phyloP scores from a whole-genome alignment of 2,797 vertebrate genomes.

The Spondyliosoma cantharus region DNA sequence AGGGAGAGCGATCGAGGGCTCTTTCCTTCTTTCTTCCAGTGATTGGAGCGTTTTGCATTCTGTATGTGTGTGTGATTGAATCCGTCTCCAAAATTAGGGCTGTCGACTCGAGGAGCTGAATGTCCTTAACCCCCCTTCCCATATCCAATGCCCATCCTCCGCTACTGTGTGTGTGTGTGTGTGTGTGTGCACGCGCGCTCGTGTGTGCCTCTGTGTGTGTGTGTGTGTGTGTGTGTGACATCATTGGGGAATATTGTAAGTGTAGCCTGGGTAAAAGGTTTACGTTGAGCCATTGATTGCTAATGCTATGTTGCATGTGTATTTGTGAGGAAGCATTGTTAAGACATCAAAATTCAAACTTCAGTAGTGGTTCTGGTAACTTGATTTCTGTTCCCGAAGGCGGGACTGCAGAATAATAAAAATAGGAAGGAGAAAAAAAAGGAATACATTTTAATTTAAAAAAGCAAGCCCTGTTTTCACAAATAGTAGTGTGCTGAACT shows the following conservation, averaged over 20 bases:
- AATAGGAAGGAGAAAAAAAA: neutral
- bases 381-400: slow-evolving; percentile 67
- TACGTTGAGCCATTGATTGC: slow-evolving; percentile 81
- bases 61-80: slow-evolving; percentile 97
- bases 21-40: slow-evolving; percentile 87
- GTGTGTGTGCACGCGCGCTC: slow-evolving; percentile 23
- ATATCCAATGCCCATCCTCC: slow-evolving; percentile 70
- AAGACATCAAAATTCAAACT: slow-evolving; percentile 72
- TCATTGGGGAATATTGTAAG: slow-evolving; percentile 77
- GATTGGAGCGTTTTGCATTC: slow-evolving; percentile 99
- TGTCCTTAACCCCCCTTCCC: slow-evolving; percentile 88
- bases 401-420: slow-evolving; percentile 28
- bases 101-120: slow-evolving; percentile 96
- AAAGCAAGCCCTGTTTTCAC: slow-evolving; percentile 25
- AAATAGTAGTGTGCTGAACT: slow-evolving; percentile 11
- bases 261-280: slow-evolving; percentile 78
- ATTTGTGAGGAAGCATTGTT: slow-evolving; percentile 66
- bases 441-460: slow-evolving; percentile 14
- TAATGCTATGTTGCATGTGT: slow-evolving; percentile 77
- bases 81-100: slow-evolving; percentile 98
- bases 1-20: slow-evolving; percentile 80
- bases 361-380: slow-evolving; percentile 48
- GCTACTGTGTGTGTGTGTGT: slow-evolving; percentile 44
- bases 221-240: slow-evolving; percentile 43
- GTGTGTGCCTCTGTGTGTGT: slow-evolving; percentile 12